phyloP scores from a whole-genome alignment of 2,888 invertebrate genomes.

The Bugula neritina region DNA sequence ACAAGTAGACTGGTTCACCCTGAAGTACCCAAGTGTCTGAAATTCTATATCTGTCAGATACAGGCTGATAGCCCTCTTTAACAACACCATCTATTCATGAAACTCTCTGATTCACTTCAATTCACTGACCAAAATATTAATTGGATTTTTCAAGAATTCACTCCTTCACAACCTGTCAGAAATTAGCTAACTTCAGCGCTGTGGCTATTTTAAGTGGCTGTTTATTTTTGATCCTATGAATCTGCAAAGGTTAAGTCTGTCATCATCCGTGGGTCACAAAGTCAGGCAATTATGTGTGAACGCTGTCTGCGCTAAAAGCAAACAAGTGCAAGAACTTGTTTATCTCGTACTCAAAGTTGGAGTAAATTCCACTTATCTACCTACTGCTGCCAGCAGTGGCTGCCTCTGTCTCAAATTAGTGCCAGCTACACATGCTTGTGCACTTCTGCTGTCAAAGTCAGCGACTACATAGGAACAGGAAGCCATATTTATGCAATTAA shows the following conservation, averaged over 20 bases:
- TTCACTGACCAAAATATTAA: constrained; percentile 11
- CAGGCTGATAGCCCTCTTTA: neutral
- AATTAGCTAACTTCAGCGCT: neutral
- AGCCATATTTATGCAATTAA: constrained; percentile 25
- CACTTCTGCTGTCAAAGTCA: constrained; percentile 25
- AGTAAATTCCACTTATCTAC: too few relatives aligned
- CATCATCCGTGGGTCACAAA: neutral
- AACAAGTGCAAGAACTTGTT: too few relatives aligned
- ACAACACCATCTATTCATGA: neutral
- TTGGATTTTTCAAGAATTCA: constrained; percentile 15
- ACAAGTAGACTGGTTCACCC: too few relatives aligned
- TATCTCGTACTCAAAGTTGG: too few relatives aligned
- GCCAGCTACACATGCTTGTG: constrained; percentile 14
- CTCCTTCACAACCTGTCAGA: neutral
- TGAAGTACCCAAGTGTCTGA: too few relatives aligned
- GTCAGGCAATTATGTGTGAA: too few relatives aligned
- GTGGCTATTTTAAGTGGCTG: constrained; percentile 12
- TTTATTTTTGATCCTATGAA: neutral
- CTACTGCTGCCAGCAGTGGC: neutral
- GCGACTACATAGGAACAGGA: constrained; percentile 1
- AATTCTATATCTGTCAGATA: too few relatives aligned
- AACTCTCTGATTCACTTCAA: neutral
- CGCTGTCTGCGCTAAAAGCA: too few relatives aligned
- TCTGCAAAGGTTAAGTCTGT: neutral
- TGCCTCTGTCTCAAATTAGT: constrained; percentile 26